Conservation (phyloP, 2,113 vertebrate species). For the Dicaeum eximium region DNA sequence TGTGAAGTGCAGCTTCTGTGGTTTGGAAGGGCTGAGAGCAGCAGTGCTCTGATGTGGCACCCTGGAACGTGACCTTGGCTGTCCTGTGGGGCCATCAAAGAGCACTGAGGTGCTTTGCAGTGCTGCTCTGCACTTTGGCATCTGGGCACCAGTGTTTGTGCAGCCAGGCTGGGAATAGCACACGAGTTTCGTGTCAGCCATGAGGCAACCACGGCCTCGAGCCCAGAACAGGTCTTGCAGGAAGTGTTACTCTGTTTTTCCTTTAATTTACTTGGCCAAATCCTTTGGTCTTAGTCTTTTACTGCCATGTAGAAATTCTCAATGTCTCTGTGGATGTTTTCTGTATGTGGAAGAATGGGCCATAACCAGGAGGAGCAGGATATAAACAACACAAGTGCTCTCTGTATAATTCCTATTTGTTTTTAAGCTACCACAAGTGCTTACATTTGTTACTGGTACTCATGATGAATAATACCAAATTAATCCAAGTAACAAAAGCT, state of each 20-base stretch:
- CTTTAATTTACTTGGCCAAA: not conserved
- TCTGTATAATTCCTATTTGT: not conserved
- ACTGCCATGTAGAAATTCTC: not conserved
- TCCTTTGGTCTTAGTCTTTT: not conserved
- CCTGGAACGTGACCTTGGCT: not conserved
- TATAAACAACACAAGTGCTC: not conserved
- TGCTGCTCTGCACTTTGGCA: not conserved
- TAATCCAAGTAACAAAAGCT: constrained; percentile 2
- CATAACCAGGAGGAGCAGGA: not conserved
- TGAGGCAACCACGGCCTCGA: not conserved
- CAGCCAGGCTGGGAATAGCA: not conserved
- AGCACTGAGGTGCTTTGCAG: not conserved
- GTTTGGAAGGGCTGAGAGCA: not conserved
- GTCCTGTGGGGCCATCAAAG: not conserved
- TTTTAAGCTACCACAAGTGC: not conserved
- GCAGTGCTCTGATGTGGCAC: not conserved
- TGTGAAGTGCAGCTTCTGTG: not conserved
- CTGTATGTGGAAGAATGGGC: not conserved
- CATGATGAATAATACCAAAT: not conserved
- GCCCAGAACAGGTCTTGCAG: constrained; percentile 29
- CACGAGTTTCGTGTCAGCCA: not conserved
- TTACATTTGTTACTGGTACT: not conserved
- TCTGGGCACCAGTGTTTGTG: not conserved
- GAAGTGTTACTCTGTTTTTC: not conserved
- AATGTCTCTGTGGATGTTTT: not conserved